Conservation (phyloP, 2,888 invertebrate species). For the Cetonia aurata region DNA sequence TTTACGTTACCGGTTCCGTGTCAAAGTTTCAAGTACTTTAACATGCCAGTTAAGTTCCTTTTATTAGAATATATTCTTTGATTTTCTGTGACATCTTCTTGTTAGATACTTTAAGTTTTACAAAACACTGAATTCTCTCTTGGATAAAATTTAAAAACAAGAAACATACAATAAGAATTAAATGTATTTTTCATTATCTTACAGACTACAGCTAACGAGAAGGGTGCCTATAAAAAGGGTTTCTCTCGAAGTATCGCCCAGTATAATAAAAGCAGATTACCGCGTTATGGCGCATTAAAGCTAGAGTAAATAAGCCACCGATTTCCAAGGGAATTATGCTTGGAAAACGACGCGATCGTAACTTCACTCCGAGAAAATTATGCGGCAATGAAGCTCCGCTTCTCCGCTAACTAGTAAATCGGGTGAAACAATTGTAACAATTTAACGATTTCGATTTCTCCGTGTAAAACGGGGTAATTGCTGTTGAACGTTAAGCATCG, state of each 20-base stretch:
- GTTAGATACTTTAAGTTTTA: no score
- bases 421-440: constrained; percentile 12
- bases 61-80: no score
- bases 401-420: not conserved
- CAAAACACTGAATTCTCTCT: no score
- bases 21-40: no score
- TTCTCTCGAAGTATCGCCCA: not conserved
- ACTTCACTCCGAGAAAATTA: constrained; percentile 6
- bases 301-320: constrained; percentile 4
- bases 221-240: no score
- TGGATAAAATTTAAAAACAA: no score
- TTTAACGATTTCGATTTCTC: constrained; percentile 14
- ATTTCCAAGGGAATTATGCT: constrained; percentile 13
- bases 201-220: no score
- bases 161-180: no score
- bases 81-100: no score
- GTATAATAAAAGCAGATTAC: constrained; percentile 1
- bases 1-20: no score
- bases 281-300: not conserved
- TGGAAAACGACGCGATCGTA: constrained; percentile 1
- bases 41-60: no score
- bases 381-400: not conserved
- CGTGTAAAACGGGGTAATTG: constrained; percentile 2
- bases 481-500: not conserved
- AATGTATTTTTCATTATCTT: no score